Evolutionary conservation across 2,888 invertebrate species (phyloP), one percentile per base, ranked within the genome.

Genomic region (Torymus tubicola): DNA sequence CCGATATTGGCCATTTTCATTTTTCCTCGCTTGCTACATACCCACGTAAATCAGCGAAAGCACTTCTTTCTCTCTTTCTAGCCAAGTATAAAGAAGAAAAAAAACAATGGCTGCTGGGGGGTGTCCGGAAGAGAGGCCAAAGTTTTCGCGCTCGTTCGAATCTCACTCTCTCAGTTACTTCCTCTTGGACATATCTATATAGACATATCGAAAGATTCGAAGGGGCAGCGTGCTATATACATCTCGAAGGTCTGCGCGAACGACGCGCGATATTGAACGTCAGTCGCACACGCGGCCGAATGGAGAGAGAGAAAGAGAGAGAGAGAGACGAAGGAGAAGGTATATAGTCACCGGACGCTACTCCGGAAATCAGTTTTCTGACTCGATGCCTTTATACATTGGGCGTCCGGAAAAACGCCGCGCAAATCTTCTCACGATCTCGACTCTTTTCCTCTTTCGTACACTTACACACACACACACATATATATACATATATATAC

Each of bases 361-460:
- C 73, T 61, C 60, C 76, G 82, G 80, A 82, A 82, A 82, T 82
- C 82, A 82, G 60, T 82, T 80, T 79, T 79, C 81, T 71, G 71
- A 81, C 74, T 80, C 77, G 74, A 64, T 72, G 70, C 61, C 58
- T 42, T 42, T 42, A 42, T 42, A 42, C 42, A 42, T 42, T 8
- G 42, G 42, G 42, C 65, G 53, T 4, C 53, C 72, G 16, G 58
- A 65, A 72, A 76, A 68, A 67, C 24, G 73, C 69, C 52, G 71
- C 64, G 68, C 79, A 60, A 79, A 76, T 79, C 81, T 82, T 82
- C 76, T 65, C 79, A 78, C 81, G 75, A 81, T 81, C 76, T 61
- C 78, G 55, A n/a, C 57, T 24, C 63, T 69, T 31, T 18, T 16
- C 67, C 52, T 64, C 76, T 81, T 85, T 21, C 21, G 21, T 2